Percentiles rank a stretch among this genome's conserved stretches.
phyloP scores from a whole-genome alignment of 2,888 invertebrate genomes.

The Pterobdella sp. region DNA sequence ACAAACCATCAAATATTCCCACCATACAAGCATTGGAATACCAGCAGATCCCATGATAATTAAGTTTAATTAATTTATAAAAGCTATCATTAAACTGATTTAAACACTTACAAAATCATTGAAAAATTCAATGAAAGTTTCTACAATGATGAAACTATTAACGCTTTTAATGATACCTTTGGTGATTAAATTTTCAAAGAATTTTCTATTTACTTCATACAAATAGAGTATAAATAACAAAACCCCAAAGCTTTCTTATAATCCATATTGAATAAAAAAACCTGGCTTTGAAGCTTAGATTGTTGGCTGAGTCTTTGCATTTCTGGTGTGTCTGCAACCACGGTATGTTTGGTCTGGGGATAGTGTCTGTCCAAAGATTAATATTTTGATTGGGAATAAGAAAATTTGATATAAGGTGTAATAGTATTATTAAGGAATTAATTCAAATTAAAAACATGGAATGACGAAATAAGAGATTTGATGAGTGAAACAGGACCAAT shows the following conservation, averaged over 20 bases:
- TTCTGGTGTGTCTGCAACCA: conserved; percentile 96
- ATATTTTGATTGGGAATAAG: conserved; percentile 5
- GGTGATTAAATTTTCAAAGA: too few species aligned
- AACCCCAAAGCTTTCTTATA: too few species aligned
- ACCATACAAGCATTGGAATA: conserved; percentile 2
- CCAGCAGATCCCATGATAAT: neutral
- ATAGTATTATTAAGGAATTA: neutral
- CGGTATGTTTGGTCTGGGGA: conserved; percentile 94
- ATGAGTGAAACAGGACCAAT: neutral
- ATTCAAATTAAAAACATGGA: neutral
- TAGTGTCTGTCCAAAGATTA: conserved; percentile 86
- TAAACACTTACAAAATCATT: too few species aligned
- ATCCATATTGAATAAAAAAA: too few species aligned
- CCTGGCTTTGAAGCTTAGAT: conserved; percentile 90
- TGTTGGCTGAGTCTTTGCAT: conserved; percentile 90
- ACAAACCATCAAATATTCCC: neutral
- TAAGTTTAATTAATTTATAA: too few species aligned
- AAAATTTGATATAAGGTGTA: neutral
- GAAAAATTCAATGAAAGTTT: too few species aligned
- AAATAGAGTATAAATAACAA: too few species aligned
- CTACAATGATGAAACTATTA: too few species aligned
- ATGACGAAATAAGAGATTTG: neutral
- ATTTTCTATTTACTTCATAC: too few species aligned
- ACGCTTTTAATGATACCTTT: too few species aligned
- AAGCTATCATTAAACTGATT: too few species aligned